Evolutionary conservation across 2,888 invertebrate genomes (phyloP).

Genomic region (Amphiduros pacificus): DNA sequence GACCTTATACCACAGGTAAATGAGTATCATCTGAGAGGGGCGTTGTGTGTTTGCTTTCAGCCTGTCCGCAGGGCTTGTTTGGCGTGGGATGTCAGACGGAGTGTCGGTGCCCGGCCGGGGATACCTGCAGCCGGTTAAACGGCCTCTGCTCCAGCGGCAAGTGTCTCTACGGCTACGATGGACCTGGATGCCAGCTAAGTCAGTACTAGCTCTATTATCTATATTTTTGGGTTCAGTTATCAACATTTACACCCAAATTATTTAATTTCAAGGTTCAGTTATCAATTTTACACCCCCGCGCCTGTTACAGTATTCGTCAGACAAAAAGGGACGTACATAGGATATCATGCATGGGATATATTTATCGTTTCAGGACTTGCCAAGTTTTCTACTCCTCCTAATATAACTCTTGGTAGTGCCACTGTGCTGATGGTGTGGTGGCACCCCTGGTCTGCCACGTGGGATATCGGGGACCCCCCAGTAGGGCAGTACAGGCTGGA

Average conservation of each 20-base stretch:
- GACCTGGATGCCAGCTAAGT: conserved; percentile 50
- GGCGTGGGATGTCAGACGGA: conserved; percentile 39
- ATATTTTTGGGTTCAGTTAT: too few relatives aligned
- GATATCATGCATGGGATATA: background rate
- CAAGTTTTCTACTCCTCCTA: background rate
- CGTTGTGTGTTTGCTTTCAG: conserved; percentile 36
- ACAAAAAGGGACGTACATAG: background rate
- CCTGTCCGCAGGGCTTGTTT: conserved; percentile 38
- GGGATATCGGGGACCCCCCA: conserved; percentile 2
- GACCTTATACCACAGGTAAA: too few relatives aligned
- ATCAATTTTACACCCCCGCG: too few relatives aligned
- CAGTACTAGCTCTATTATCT: too few relatives aligned
- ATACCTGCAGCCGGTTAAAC: conserved; percentile 42
- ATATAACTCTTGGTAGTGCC: background rate
- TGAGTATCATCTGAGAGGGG: too few relatives aligned
- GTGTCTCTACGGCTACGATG: conserved; percentile 44
- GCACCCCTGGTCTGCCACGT: conserved; percentile 12
- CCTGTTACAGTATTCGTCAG: too few relatives aligned
- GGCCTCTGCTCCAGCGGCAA: conserved; percentile 42
- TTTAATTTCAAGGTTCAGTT: too few relatives aligned
- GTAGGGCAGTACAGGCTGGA: conserved; percentile 7
- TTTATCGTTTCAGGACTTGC: background rate
- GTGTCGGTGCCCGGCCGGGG: conserved; percentile 47
- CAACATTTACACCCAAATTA: too few relatives aligned
- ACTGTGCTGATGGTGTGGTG: conserved; percentile 25